phyloP scores from a whole-genome alignment of 1,140 invertebrate species.

The Eueides isabella region DNA sequence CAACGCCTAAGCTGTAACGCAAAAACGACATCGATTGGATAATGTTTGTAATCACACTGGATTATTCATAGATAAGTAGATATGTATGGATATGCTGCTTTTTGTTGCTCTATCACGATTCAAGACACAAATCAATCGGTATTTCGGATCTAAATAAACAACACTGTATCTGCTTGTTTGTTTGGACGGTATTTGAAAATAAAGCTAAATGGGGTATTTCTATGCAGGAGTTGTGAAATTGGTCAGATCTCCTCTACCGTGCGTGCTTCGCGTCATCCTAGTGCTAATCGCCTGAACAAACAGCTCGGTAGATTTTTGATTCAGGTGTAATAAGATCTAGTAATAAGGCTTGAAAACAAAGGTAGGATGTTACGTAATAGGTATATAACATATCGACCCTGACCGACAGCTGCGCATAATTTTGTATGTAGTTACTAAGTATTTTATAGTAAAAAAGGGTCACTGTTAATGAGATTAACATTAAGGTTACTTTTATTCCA shows the following conservation, averaged over 20 bases:
- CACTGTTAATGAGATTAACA: slow-evolving; percentile 28
- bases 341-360: slow-evolving; percentile 36
- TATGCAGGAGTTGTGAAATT: slow-evolving; percentile 44
- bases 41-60: slow-evolving; percentile 62
- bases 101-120: background rate
- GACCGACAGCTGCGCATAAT: slow-evolving; percentile 37
- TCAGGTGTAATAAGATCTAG: slow-evolving; percentile 28
- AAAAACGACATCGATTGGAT: slow-evolving; percentile 44
- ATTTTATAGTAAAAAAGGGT: slow-evolving; percentile 23
- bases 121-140: background rate
- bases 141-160: slow-evolving; percentile 26
- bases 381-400: slow-evolving; percentile 42
- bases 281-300: slow-evolving; percentile 63
- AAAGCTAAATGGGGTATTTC: slow-evolving; percentile 38
- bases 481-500: slow-evolving; percentile 22
- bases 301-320: slow-evolving; percentile 48
- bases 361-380: slow-evolving; percentile 42
- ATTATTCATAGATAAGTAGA: slow-evolving; percentile 38
- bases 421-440: slow-evolving; percentile 22
- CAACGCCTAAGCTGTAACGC: slow-evolving; percentile 10
- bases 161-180: slow-evolving; percentile 17
- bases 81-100: slow-evolving; percentile 17
- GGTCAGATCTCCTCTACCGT: slow-evolving; percentile 56
- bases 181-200: slow-evolving; percentile 18
- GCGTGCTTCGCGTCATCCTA: slow-evolving; percentile 57